Evolutionary conservation across 1,140 invertebrate genomes (phyloP).

Genomic region (Arion vulgaris): DNA sequence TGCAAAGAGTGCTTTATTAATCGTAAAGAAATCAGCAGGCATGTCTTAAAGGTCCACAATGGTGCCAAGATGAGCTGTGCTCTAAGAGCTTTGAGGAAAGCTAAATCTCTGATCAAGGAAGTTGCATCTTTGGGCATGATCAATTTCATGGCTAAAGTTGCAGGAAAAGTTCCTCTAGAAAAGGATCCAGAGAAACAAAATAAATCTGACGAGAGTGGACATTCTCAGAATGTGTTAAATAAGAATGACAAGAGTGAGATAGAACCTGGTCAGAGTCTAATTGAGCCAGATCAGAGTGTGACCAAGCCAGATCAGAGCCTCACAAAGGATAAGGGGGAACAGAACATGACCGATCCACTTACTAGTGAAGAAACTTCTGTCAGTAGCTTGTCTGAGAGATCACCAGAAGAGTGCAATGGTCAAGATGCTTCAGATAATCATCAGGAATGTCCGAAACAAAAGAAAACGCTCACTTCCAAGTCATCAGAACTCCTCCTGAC

Average conservation of each 20-base stretch:
- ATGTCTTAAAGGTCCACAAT: conserved; percentile 40
- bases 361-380: neutral
- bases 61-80: conserved; percentile 53
- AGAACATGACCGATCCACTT: no score
- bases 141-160: conserved; percentile 42
- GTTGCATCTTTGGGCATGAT: conserved; percentile 30
- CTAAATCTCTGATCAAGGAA: conserved; percentile 45
- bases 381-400: neutral
- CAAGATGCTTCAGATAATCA: neutral
- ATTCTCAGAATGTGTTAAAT: neutral
- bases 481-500: neutral
- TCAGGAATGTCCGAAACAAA: conserved; percentile 10
- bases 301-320: no score
- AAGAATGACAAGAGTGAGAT: neutral
- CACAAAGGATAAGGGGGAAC: no score
- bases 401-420: neutral
- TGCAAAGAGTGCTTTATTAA: conserved; percentile 50
- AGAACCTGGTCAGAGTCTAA: neutral
- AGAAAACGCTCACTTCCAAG: neutral
- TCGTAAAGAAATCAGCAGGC: conserved; percentile 45
- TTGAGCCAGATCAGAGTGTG: neutral
- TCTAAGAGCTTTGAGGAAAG: conserved; percentile 43
- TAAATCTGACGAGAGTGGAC: neutral
- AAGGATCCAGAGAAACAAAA: conserved; percentile 38
- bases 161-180: conserved; percentile 45